Evolutionary conservation across 2,113 vertebrate genomes (phyloP).

Genomic region (Crotalus viridis): DNA sequence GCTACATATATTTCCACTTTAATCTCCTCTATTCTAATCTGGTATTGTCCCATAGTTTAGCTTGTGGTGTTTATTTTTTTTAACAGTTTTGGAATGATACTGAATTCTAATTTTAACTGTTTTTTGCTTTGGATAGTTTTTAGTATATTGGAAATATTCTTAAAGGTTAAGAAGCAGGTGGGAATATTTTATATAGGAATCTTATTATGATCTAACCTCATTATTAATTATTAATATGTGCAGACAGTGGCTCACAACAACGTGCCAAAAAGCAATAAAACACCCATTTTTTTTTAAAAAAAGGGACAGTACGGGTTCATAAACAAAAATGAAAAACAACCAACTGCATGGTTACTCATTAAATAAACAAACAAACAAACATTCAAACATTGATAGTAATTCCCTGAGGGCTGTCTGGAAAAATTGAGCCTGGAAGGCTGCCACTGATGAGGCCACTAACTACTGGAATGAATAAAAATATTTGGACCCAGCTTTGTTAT

Average conservation of each 20-base stretch:
- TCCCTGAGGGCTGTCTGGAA: not conserved
- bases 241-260: not conserved
- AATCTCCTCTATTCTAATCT: not conserved
- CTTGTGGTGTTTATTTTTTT: not conserved
- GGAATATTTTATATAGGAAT: not conserved
- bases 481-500: not conserved
- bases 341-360: not conserved
- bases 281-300: not conserved
- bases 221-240: not conserved
- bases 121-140: not conserved
- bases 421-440: not conserved
- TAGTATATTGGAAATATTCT: not conserved
- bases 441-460: not conserved
- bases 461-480: not conserved
- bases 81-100: not conserved
- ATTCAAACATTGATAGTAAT: not conserved
- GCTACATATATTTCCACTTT: not conserved
- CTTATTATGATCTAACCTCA: not conserved
- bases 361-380: not conserved
- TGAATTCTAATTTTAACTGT: not conserved
- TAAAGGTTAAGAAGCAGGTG: not conserved
- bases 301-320: not conserved
- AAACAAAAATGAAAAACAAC: not conserved
- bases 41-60: not conserved
- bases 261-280: not conserved